Evolutionary conservation across 2,888 invertebrate species (phyloP).

Genomic region (Amiota minor): DNA sequence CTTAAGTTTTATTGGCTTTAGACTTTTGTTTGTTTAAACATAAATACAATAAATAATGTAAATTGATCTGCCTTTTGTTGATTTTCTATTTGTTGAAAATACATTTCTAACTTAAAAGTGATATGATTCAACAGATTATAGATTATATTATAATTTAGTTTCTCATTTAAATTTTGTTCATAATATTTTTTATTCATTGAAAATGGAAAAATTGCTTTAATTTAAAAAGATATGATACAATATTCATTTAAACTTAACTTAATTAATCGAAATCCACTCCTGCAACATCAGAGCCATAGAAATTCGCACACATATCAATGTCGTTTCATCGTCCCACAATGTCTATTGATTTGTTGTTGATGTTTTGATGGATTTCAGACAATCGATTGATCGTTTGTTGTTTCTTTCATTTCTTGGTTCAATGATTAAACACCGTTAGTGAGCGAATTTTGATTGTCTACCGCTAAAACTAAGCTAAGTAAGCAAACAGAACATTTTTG

Average conservation of each 20-base stretch:
- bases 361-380: slow-evolving; percentile 62
- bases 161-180: too few relatives aligned
- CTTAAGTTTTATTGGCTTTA: too few relatives aligned
- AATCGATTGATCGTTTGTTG: slow-evolving; percentile 5
- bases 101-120: too few relatives aligned
- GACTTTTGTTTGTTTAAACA: too few relatives aligned
- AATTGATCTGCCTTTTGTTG: too few relatives aligned
- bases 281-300: slow-evolving; percentile 32
- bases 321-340: neutral
- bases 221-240: too few relatives aligned
- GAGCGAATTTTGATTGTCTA: slow-evolving; percentile 22
- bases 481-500: slow-evolving; percentile 35
- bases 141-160: too few relatives aligned
- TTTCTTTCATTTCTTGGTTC: slow-evolving; percentile 21
- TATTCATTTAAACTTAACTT: neutral
- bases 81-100: too few relatives aligned
- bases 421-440: slow-evolving; percentile 57
- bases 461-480: slow-evolving; percentile 32
- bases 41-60: too few relatives aligned
- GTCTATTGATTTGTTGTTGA: slow-evolving; percentile 50
- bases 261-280: neutral
- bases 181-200: too few relatives aligned
- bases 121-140: too few relatives aligned
- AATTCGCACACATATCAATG: slow-evolving; percentile 37
- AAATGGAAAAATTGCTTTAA: too few relatives aligned